Base-by-base conservation (phyloP, 2,888 invertebrate species). In the Theretra japonica region DNA sequence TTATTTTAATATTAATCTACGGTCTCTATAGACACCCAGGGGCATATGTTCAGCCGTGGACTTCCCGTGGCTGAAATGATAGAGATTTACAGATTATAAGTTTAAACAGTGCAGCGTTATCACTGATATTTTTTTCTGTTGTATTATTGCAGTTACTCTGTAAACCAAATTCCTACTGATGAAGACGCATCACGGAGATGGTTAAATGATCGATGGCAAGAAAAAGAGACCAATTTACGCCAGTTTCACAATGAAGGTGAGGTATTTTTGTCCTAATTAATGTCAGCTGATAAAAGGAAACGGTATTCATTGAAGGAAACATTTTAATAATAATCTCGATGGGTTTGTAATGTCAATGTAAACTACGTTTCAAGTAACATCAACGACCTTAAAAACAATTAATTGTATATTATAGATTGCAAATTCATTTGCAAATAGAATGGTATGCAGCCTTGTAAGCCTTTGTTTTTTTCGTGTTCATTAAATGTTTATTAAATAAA, bases 141-240 rank as follows among this genome's bases (percentile, higher is more conserved):
- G 23, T 68, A 50, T 65, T 73, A 28, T 86, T 88, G 0, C 83
- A 96, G 96, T 78, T 96, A 97, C 87, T 86, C 95, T 0, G 93
- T 95, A 23, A 86, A 93, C 21, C 91, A 95, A 71, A 86, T 97
- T 41, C 97, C 97, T 0, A 86, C 83, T 19, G 94, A 94, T 33
- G 96, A 96, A 74, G 87, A 88, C 0, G 94, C 88, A 48, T 89
- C 97, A 15, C 95, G 95, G 77, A 85, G 83, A 28, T 97, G 97
- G 96, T 88, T 97, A 57, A 95, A 96, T 77, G 92, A 95, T 53
- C 92, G 95, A 33, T 97, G 97, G 97, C 86, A 84, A 17, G 94
- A 95, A 69, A 97, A 97, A 83, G 97, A 97, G 86, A 85, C 89
- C 25, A 92, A 90, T 53, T 90, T 97, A 4, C 90, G 93, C 57